Conservation (phyloP, 2,888 invertebrate genomes). For the Dicycla oo region DNA sequence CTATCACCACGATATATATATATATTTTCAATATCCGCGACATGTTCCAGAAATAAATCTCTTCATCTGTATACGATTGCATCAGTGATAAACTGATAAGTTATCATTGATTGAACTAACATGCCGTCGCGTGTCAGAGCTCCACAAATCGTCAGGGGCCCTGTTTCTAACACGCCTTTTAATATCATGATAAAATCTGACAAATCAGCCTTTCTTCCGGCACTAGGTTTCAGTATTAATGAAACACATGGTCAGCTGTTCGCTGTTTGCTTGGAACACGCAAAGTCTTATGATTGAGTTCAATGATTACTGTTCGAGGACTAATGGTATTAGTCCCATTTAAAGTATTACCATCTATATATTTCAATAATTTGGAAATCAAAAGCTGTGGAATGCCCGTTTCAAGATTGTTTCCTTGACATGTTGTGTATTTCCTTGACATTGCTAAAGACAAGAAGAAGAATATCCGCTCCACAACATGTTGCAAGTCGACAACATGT, state of each 20-base stretch:
- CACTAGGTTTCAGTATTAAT: constrained; percentile 15
- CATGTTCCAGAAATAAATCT: constrained; percentile 16
- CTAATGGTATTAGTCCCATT: background rate
- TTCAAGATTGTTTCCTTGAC: no score
- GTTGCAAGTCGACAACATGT: background rate
- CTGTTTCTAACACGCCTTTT: constrained; percentile 26
- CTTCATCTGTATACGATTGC: constrained; percentile 20
- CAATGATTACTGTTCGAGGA: background rate
- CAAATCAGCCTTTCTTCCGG: constrained; percentile 47
- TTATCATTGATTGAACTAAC: constrained; percentile 36
- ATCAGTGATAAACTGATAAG: constrained; percentile 31
- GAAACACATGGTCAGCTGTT: constrained; percentile 4
- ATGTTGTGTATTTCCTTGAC: background rate
- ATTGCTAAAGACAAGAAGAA: background rate
- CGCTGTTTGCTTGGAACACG: constrained; percentile 1
- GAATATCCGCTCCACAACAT: background rate
- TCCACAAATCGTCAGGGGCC: constrained; percentile 40
- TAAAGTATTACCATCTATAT: background rate
- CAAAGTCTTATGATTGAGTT: constrained; percentile 14
- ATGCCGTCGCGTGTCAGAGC: constrained; percentile 43
- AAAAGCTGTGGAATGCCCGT: no score
- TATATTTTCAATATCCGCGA: constrained; percentile 47
- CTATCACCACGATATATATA: background rate
- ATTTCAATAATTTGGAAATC: no score
- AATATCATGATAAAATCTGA: constrained; percentile 44